These are phyloP conservation scores for Trichonephila clavata DNA, from an alignment of 1,140 invertebrate genomes.

Conservation along the genomic window DNA sequence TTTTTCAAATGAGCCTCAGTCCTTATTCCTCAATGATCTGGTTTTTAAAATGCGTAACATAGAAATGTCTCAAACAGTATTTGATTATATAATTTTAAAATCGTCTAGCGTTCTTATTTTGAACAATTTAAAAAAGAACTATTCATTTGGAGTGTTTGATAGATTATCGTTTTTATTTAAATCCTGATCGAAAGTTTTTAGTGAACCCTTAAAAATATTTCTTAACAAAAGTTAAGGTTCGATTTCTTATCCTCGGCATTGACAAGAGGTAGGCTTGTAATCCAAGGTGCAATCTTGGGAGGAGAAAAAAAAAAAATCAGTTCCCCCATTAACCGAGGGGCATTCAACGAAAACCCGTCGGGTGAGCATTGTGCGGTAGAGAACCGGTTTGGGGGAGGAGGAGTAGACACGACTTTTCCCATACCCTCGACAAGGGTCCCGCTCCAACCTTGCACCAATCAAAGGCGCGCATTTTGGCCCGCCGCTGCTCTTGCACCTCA, in stretches of 20 bases:
- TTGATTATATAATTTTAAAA: no score
- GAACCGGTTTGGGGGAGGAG: conserved; percentile 76
- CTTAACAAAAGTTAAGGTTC: neutral
- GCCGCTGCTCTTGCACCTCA: conserved; percentile 30
- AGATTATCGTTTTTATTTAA: no score
- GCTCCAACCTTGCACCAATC: conserved; percentile 69
- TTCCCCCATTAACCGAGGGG: conserved; percentile 58
- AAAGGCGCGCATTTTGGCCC: conserved; percentile 61
- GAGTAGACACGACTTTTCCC: conserved; percentile 75
- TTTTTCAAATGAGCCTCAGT: no score
- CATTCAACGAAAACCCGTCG: conserved; percentile 75
- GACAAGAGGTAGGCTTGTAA: conserved; percentile 58
- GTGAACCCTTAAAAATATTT: no score
- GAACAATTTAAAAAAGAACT: no score
- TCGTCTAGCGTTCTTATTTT: no score
- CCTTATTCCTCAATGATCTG: no score
- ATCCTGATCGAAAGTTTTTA: no score
- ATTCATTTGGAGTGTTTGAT: no score
- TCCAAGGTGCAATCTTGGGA: neutral
- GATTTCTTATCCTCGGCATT: neutral
- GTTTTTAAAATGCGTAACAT: no score
- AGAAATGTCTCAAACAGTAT: no score
- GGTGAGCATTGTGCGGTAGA: conserved; percentile 72
- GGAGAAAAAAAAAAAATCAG: conserved; percentile 25
- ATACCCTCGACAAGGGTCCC: conserved; percentile 73